These are phyloP conservation scores for Poecilobothrus nobilitatus DNA, from an alignment of 2,888 invertebrate species.

Conservation along the genomic window DNA sequence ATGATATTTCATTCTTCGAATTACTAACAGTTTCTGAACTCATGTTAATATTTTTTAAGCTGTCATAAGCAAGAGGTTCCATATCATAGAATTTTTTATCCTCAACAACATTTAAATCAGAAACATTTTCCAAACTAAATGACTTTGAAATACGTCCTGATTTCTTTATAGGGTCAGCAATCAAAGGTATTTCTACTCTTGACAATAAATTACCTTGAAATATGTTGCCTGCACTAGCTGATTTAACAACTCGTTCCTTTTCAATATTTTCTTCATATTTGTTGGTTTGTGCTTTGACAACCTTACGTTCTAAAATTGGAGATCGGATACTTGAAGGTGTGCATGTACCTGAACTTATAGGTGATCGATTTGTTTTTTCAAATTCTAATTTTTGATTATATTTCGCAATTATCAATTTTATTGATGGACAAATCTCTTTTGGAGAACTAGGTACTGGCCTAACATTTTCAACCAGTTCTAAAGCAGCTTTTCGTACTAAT, in stretches of 20 bases:
- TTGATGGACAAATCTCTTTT: slow-evolving; percentile 61
- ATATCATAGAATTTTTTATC: slow-evolving; percentile 15
- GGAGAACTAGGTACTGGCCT: slow-evolving; percentile 39
- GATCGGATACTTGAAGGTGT: slow-evolving; percentile 58
- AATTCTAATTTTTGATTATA: slow-evolving; percentile 40
- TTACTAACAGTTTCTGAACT: slow-evolving; percentile 18
- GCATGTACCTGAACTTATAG: slow-evolving; percentile 53
- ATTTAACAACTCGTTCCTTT: slow-evolving; percentile 50
- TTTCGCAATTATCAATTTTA: slow-evolving; percentile 60
- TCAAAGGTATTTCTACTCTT: background rate
- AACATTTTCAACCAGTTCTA: slow-evolving; percentile 13
- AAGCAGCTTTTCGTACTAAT: slow-evolving; percentile 45
- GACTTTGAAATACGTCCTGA: slow-evolving; percentile 17
- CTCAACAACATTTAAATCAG: slow-evolving; percentile 15
- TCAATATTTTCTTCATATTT: slow-evolving; percentile 44
- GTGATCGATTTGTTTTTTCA: slow-evolving; percentile 43
- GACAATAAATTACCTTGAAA: slow-evolving; percentile 11
- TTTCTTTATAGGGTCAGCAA: background rate
- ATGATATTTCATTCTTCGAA: background rate
- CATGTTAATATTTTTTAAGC: slow-evolving; percentile 31
- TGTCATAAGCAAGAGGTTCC: slow-evolving; percentile 36
- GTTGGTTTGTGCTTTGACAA: slow-evolving; percentile 47
- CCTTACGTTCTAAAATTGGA: slow-evolving; percentile 52
- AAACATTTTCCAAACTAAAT: slow-evolving; percentile 21
- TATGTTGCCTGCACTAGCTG: slow-evolving; percentile 49